Evolutionary conservation across 1,140 invertebrate species (phyloP), one percentile per base, ranked within the genome.

Genomic region (Leptinotarsa texana): DNA sequence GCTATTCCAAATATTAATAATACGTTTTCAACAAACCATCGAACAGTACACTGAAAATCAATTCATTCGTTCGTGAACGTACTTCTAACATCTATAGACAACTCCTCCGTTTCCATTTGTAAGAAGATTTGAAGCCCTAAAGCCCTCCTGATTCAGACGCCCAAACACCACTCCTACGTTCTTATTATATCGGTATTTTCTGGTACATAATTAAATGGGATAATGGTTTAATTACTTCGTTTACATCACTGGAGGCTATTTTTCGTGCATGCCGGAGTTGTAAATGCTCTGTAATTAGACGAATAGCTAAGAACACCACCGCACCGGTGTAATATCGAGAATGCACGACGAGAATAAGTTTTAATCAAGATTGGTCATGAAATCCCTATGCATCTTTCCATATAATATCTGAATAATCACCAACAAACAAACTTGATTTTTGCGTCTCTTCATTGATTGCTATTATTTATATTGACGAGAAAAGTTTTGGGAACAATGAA

Each of bases 151-250:
- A 15, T 57, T n/a, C n/a, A 15, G 4, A 57, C n/a, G 51, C 51
- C 15, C 51, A 18, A 57, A 57, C 33, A 74, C 72, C 72, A 74
- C 57, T 76, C 77, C 49, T 72, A 72, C 77, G 69, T 73, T 66
- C 65, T 73, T 63, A 76, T 63, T 63, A 42, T 21, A 69, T 73
- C 75, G 70, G 51, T 51, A 72, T 63, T 74, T 73, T 33, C 63
- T 75, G 72, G 74, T 57, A 65, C 61, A 70, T 73, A 77, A 79
- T 79, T 79, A 79, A 79, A 75, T 72, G 78, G 74, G 75, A 79
- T 79, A 77, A 79, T 79, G 73, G 78, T 79, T 79, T 79, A 79
- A 79, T 79, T 79, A 69, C 73, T 77, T 79, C 76, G 75, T 79
- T 79, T 77, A 75, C 78, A 75, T 75, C 73, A 75, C 74, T 72